A percentile compares a stretch with the other conserved stretches of the same genome.
These are phyloP conservation scores for Eublepharis macularius DNA, from an alignment of 2,113 vertebrate genomes.

Conservation along the genomic window DNA sequence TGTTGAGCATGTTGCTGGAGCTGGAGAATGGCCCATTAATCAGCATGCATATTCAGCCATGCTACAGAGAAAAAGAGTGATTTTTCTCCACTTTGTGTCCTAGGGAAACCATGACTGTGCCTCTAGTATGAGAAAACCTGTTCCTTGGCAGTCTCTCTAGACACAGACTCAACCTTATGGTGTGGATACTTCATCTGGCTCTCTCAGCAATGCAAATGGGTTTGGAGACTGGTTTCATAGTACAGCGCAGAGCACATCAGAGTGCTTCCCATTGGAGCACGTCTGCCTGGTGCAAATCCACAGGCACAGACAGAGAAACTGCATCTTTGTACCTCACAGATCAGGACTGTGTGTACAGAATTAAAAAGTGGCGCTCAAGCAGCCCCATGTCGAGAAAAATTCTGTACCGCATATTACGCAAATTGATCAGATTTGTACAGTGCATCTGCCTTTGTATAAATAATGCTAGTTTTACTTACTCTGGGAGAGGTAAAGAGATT, in stretches of 20 bases:
- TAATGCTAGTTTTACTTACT: too few species aligned
- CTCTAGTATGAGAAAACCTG: background rate
- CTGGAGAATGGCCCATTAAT: background rate
- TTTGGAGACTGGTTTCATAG: background rate
- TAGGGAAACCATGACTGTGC: too few species aligned
- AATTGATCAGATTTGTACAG: too few species aligned
- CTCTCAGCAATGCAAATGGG: background rate
- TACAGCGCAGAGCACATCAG: background rate
- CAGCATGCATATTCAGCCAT: background rate
- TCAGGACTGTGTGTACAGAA: background rate
- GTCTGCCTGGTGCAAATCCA: background rate
- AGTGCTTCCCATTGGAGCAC: background rate
- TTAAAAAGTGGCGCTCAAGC: background rate
- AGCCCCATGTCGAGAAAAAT: background rate
- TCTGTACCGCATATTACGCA: background rate
- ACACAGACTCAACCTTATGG: background rate
- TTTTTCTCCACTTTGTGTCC: too few species aligned
- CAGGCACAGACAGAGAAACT: background rate
- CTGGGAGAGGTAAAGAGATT: too few species aligned
- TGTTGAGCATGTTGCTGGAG: too few species aligned
- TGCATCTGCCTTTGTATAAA: too few species aligned
- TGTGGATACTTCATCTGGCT: background rate
- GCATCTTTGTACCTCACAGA: background rate
- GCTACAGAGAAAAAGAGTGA: background rate
- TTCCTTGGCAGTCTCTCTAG: background rate